Evolutionary conservation across 2,888 invertebrate species (phyloP).

Genomic region (Megastigmus dorsalis): DNA sequence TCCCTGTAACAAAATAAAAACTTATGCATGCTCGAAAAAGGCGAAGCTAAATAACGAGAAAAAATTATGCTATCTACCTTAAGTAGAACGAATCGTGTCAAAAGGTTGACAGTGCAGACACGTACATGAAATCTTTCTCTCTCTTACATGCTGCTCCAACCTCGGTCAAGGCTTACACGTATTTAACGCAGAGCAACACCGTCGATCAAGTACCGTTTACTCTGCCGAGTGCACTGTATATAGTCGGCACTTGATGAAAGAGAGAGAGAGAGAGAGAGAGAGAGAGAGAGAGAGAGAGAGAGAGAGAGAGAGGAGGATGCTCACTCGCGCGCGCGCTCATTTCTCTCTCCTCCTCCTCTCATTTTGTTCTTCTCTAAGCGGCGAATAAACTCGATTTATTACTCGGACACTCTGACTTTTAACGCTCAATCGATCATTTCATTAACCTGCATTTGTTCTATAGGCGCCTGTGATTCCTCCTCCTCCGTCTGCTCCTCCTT

Average conservation of each 20-base stretch:
- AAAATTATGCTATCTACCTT: no score
- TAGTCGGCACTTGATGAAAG: constrained; percentile 29
- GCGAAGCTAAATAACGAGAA: no score
- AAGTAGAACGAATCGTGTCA: constrained; percentile 56
- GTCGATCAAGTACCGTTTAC: constrained; percentile 54
- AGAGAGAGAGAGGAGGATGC: constrained; percentile 4
- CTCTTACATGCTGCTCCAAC: background rate
- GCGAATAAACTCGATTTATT: constrained; percentile 52
- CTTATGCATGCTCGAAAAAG: no score
- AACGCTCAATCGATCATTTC: constrained; percentile 51
- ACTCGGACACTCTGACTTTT: constrained; percentile 37
- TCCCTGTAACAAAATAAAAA: no score
- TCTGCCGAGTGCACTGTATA: constrained; percentile 33
- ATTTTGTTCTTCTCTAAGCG: background rate
- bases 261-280: background rate
- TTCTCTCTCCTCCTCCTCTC: constrained; percentile 28
- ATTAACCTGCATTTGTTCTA: constrained; percentile 46
- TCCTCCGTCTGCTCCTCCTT: background rate
- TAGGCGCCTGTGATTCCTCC: background rate
- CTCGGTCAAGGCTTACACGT: constrained; percentile 10
- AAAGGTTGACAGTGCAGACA: constrained; percentile 53
- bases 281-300: background rate
- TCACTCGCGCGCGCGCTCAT: constrained; percentile 11
- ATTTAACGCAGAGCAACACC: constrained; percentile 36
- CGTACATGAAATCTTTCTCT: constrained; percentile 30